Base-by-base conservation (phyloP, 1,140 invertebrate species). In the Drosophila kikkawai region DNA sequence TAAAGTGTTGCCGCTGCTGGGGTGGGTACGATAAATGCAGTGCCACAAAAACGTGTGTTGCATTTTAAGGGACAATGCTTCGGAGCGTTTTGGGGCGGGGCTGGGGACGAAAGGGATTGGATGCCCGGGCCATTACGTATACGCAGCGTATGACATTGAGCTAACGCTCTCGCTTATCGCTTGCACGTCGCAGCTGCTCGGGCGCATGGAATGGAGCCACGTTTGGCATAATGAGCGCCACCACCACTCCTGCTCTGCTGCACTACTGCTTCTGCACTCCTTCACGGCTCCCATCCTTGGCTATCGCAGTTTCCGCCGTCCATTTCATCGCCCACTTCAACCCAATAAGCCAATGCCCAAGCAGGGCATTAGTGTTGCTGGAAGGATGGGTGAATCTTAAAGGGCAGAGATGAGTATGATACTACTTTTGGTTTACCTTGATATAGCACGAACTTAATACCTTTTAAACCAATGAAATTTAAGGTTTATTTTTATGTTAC, bases 151-250 rank as follows among this genome's bases (percentile, higher is more conserved):
- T 84, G 84, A 84, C 73, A 81, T 78, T 66, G 74, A 90, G 80
- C 56, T 70, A 79, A 88, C 48, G 76, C 77, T 84, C 59, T 65
- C 70, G 78, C 84, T 88, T 88, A 88, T 88, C 84, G 85, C 69
- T 79, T 79, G 67, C 84, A 88, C 84, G 84, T 88, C 82, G 69
- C 80, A 81, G 78, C 80, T 84, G 77, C 79, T 79, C 57, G 59
- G 57, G 84, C 64, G 69, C 74, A 83, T 76, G 57, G 71, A 88
- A 80, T 83, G 74, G 64, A 79, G 78, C 65, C 66, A 88, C 71
- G 84, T 75, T 75, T 78, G 80, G 84, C 84, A 88, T 87, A 87
- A 87, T 88, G 84, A 87, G 84, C 73, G 74, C 60, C 50, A 45
- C 55, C 55, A 58, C 47, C 53, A 37, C n/a, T 36, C 47, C 51